Evolutionary conservation across 92 coral and sea anemone species (phyloP).

Genomic region (Paramuricea clavata): DNA sequence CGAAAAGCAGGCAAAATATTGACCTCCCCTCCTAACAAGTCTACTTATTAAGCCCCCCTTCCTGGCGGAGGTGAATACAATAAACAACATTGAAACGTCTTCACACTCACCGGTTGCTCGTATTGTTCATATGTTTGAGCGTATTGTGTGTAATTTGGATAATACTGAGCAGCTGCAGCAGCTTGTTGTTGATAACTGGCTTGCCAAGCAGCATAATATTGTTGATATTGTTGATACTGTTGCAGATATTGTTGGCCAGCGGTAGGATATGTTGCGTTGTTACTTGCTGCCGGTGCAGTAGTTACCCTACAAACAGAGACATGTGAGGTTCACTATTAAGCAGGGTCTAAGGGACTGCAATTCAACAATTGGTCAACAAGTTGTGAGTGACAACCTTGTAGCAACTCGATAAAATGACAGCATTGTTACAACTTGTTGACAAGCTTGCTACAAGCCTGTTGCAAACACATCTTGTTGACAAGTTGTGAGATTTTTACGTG

Average conservation of each 20-base stretch:
- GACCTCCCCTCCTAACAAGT: too few relatives aligned
- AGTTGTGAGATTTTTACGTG: too few relatives aligned
- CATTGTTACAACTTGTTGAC: too few relatives aligned
- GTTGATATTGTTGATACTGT: slow-evolving; percentile 97
- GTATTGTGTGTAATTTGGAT: slow-evolving; percentile 71
- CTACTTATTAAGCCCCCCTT: too few relatives aligned
- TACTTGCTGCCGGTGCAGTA: slow-evolving; percentile 25
- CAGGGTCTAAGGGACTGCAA: not conserved
- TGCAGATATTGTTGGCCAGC: slow-evolving; percentile 82
- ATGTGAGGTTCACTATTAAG: not conserved
- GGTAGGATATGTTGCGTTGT: slow-evolving; percentile 30
- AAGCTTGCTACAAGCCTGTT: too few relatives aligned
- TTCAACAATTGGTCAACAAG: too few relatives aligned
- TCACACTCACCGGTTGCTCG: slow-evolving; percentile 32
- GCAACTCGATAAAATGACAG: too few relatives aligned
- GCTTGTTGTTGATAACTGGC: slow-evolving; percentile 88
- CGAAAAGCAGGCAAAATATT: too few relatives aligned
- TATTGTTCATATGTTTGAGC: slow-evolving; percentile 59
- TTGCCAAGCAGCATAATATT: slow-evolving; percentile 97
- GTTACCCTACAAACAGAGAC: slow-evolving; percentile 52
- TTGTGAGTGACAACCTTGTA: too few relatives aligned
- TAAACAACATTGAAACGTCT: too few relatives aligned
- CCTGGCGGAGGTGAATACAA: too few relatives aligned
- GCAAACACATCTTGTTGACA: too few relatives aligned
- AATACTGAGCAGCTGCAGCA: slow-evolving; percentile 69